Base-by-base conservation (phyloP, 2,888 invertebrate species). In the Chromoteleia sp. region DNA sequence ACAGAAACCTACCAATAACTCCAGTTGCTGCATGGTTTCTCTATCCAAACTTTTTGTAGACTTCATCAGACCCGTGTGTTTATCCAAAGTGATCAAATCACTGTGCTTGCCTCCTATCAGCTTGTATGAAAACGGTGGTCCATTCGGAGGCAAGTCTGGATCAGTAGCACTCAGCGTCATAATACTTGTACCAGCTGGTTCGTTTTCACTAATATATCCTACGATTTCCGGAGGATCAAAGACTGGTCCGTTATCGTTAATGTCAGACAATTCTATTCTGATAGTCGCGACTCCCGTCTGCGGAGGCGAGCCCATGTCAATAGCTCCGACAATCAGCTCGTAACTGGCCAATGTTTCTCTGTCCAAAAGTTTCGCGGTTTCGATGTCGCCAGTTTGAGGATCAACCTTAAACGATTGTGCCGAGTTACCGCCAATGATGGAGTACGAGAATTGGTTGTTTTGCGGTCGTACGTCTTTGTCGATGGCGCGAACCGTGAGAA, bases 181-280 rank as follows among this genome's bases (percentile, higher is more conserved):
- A 8, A 98, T 95, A 83, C 94, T 95, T 0, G 97, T 96, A 75
- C 95, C 96, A 0, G 96, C 94, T 0, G 96, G 96, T 90, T 97
- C 96, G 89, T 98, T 98, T 92, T 98, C 98, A 71, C 94, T 94
- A 0, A 98, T 95, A 83, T 95, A 95, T 0, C 97, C 98, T 43
- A 95, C 92, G 15, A 96, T 94, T 83, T 94, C 94, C 0, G 94
- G 92, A 0, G 95, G 93, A 83, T 96, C 95, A 88, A 98, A 97
- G 33, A 95, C 92, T 0, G 98, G 98, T 0, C 97, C 97, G 89
- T 98, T 98, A 88, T 98, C 98, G 89, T 98, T 98, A n/a, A 98
- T 94, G 90, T 98, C 98, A 6, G 94, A 93, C 0, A 98, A 90
- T 19, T 95, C 94, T 63, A 98, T 95, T 89, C 95, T 95, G 0